phyloP scores from a whole-genome alignment of 2,113 vertebrate genomes.

The Leptosomus discolor region DNA sequence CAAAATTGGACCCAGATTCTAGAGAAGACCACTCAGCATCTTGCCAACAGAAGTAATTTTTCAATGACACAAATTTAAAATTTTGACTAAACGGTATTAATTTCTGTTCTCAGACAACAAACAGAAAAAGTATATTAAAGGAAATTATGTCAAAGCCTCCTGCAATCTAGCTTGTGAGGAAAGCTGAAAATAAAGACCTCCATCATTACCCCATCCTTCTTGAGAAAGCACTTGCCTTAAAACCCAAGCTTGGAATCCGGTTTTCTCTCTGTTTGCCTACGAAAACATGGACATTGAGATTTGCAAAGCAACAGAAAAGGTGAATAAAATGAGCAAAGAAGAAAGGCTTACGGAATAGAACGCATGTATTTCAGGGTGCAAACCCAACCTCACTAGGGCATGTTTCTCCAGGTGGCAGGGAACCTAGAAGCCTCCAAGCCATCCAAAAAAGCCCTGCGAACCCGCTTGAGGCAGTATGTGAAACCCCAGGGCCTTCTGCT shows the following conservation, averaged over 20 bases:
- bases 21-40: neutral
- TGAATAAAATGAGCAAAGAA: neutral
- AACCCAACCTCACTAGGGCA: neutral
- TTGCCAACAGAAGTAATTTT: neutral
- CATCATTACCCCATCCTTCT: neutral
- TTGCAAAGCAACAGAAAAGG: neutral
- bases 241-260: neutral
- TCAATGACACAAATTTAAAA: neutral
- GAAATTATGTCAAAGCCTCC: neutral
- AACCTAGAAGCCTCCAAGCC: neutral
- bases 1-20: neutral
- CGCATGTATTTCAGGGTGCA: fast-evolving
- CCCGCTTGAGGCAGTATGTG: fast-evolving
- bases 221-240: neutral
- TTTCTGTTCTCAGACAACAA: neutral
- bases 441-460: fast-evolving
- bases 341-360: fast-evolving
- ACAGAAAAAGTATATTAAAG: neutral
- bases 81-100: neutral
- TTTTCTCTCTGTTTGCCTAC: neutral
- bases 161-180: neutral
- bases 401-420: neutral
- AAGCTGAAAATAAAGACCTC: neutral
- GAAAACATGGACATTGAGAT: neutral
- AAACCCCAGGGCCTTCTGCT: neutral